phyloP scores from a whole-genome alignment of 2,888 invertebrate species.

The Coleophora flavipennella region DNA sequence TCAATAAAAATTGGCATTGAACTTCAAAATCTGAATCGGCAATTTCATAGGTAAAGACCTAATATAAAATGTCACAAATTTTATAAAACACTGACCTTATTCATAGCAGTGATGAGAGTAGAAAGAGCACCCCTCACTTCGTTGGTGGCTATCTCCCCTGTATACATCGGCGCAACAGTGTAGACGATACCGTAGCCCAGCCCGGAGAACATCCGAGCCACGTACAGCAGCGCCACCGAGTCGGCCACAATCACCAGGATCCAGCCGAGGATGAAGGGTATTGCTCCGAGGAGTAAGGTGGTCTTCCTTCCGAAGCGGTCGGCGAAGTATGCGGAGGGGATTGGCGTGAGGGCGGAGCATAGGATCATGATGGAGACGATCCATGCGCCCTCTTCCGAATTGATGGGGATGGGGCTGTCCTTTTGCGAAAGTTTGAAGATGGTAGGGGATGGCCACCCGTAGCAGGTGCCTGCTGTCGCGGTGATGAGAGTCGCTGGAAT shows the following conservation, averaged over 20 bases:
- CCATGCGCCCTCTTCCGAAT: conserved; percentile 71
- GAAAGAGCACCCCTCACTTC: conserved; percentile 75
- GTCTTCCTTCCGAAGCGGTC: conserved; percentile 79
- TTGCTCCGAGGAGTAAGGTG: conserved; percentile 72
- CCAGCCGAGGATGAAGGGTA: conserved; percentile 77
- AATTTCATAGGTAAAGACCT: too few species aligned
- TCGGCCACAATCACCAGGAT: conserved; percentile 73
- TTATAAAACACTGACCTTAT: conserved; percentile 50
- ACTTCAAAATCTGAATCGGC: too few species aligned
- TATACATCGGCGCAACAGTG: conserved; percentile 75
- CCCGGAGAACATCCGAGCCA: conserved; percentile 75
- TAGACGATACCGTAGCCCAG: conserved; percentile 75
- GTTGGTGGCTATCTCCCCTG: conserved; percentile 75
- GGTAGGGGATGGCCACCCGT: conserved; percentile 76
- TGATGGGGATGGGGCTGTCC: conserved; percentile 62
- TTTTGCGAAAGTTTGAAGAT: conserved; percentile 59
- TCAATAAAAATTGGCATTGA: too few species aligned
- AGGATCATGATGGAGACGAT: conserved; percentile 77
- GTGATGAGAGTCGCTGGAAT: conserved; percentile 68
- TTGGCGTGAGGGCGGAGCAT: conserved; percentile 75
- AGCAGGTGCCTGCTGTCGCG: conserved; percentile 68
- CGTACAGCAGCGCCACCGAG: conserved; percentile 70
- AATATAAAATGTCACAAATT: background rate
- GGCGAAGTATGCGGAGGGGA: conserved; percentile 74
- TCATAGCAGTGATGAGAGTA: conserved; percentile 73